Percentiles rank a stretch among this genome's conserved stretches.
These are phyloP conservation scores for Darevskia mixta DNA, from an alignment of 2,797 vertebrate genomes.

Conservation along the genomic window DNA sequence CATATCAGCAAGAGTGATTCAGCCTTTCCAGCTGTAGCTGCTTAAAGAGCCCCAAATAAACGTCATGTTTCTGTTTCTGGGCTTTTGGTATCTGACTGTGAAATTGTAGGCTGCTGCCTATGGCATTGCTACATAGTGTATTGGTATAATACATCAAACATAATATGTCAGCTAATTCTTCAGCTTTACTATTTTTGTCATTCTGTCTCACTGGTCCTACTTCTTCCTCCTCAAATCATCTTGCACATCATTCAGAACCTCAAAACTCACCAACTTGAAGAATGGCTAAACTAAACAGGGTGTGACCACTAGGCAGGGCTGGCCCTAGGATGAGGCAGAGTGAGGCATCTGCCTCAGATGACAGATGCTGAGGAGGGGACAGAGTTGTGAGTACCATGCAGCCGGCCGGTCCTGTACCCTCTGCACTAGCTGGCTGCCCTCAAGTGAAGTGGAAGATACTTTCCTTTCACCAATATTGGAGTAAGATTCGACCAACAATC, in stretches of 20 bases:
- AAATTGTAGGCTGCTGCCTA: background rate
- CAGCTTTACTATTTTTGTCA: background rate
- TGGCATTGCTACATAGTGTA: conserved; percentile 1
- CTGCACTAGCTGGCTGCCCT: no score
- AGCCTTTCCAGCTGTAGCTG: conserved; percentile 6
- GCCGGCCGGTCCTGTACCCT: no score
- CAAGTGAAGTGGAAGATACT: no score
- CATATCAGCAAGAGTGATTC: background rate
- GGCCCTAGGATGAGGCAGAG: background rate
- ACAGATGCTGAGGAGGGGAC: no score
- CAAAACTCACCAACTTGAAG: background rate
- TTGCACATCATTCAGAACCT: background rate
- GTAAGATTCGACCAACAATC: no score
- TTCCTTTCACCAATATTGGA: no score
- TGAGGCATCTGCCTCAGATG: background rate
- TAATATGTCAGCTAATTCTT: conserved; percentile 14
- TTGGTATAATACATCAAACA: conserved; percentile 18
- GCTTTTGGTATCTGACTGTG: rapidly evolving
- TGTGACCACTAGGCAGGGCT: background rate
- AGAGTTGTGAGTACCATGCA: no score
- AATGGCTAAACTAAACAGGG: background rate
- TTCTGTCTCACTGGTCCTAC: background rate
- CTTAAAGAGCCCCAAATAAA: conserved; percentile 20
- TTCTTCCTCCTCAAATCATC: background rate
- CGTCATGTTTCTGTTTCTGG: background rate